Evolutionary conservation across 2,113 vertebrate genomes (phyloP), one percentile per base, ranked within the genome.

Genomic region (Brachypodius melanocephalos): DNA sequence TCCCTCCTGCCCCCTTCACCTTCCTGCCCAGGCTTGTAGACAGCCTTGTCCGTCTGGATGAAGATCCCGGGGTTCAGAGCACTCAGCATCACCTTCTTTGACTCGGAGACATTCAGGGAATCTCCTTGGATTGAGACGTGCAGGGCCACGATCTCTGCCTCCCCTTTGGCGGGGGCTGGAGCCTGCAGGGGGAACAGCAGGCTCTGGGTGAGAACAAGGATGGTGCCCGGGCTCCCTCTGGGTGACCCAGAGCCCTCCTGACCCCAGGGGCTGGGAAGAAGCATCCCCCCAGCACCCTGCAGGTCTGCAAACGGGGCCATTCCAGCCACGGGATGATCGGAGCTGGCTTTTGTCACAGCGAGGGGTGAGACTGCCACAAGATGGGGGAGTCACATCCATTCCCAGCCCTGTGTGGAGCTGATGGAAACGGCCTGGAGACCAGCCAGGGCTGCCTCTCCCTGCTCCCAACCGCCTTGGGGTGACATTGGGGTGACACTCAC

Each of bases 21-120:
- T 83, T 85, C 21, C 67, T 96, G 95, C 20, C 89, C 94, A 11
- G 94, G 89, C n/a, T 90, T 96, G 87, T 95, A 95, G 58, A 96
- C 54, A 55, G 89, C 67, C 31, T 92, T 96, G 67, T 94, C 95
- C 3, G 94, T 95, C 92, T 95, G 79, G 34, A 95, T 67, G 62
- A 96, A 65, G 52, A 96, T 34, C n/a, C 89, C 89, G 13, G 89
- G 89, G 20, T 46, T 6, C 89, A 65, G 29, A 22, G 26, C 36
- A 76, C 16, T 88, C 87, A 96, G 36, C 83, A 88, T 68, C 87
- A 92, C 94, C 36, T 68, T 38, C 84, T 66, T 93, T 1, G 48
- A 72, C 63, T 93, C 2, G 0, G 75, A 94, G 34, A 90, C 62
- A 5, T 76, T 5, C 62, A 95, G 31, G n/a, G 67, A 90, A 14